phyloP scores from a whole-genome alignment of 2,113 vertebrate species.

The Piprites chloris region DNA sequence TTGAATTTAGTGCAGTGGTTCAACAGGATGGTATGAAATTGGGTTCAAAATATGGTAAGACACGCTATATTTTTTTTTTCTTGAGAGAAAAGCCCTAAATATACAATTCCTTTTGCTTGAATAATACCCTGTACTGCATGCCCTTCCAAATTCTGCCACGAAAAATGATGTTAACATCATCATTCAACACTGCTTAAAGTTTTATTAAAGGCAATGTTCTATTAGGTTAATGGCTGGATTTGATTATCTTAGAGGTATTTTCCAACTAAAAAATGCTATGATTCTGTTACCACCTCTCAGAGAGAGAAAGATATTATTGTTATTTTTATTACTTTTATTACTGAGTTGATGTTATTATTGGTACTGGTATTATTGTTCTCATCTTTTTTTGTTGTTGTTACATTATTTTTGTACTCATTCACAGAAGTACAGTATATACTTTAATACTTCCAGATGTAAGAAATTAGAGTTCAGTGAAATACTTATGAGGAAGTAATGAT shows the following conservation, averaged over 20 bases:
- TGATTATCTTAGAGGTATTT: background rate
- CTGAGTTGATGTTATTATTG: background rate
- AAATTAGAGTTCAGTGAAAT: background rate
- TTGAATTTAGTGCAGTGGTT: background rate
- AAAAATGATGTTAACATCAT: background rate
- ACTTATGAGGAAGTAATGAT: background rate
- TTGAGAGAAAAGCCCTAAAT: background rate
- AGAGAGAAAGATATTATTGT: background rate
- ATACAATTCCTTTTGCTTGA: background rate
- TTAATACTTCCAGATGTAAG: background rate
- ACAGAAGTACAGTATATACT: background rate
- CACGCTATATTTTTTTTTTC: background rate
- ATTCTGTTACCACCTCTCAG: background rate
- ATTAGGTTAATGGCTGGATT: rapidly evolving
- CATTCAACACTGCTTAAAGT: background rate
- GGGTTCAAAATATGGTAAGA: background rate
- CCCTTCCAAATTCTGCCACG: background rate
- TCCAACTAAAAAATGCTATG: background rate
- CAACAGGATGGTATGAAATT: background rate
- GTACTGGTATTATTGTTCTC: no score
- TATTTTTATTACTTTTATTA: background rate
- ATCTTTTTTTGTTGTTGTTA: background rate
- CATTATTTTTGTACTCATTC: background rate
- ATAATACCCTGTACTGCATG: background rate
- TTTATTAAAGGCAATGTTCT: background rate